A percentile compares a stretch with the other conserved stretches of the same genome.
Evolutionary conservation across 2,888 invertebrate species (phyloP).

Genomic region (Calliphora vomitoria): DNA sequence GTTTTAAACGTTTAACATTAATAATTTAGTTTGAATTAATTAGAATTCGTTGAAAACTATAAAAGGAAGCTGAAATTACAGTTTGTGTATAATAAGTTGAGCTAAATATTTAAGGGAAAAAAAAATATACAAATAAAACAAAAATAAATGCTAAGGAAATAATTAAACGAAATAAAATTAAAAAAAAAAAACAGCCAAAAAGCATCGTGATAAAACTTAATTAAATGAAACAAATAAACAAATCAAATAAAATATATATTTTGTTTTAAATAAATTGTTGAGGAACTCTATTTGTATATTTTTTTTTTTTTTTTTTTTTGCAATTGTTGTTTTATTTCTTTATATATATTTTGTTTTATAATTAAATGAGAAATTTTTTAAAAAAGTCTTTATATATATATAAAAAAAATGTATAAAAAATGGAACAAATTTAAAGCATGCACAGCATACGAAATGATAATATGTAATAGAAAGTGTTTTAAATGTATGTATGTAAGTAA

Average conservation of each 20-base stretch:
- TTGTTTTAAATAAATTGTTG: constrained; percentile 49
- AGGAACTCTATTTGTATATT: constrained; percentile 68
- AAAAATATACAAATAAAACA: constrained; percentile 46
- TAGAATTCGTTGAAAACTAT: constrained; percentile 42
- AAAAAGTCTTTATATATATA: constrained; percentile 28
- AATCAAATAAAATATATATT: constrained; percentile 31
- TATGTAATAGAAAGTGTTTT: not conserved
- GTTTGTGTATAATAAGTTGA: constrained; percentile 58
- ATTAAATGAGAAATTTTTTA: constrained; percentile 40
- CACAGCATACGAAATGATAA: constrained; percentile 72
- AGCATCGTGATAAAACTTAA: constrained; percentile 28
- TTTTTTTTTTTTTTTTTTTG: constrained; percentile 58
- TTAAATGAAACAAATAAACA: constrained; percentile 41
- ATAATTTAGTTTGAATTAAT: constrained; percentile 71
- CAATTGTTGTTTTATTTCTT: constrained; percentile 42
- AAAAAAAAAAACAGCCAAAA: constrained; percentile 16
- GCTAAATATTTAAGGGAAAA: constrained; percentile 36
- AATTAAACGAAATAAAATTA: not conserved
- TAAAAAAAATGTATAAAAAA: constrained; percentile 47
- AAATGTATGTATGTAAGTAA: constrained; percentile 2
- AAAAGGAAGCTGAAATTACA: constrained; percentile 72
- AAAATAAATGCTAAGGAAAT: constrained; percentile 40
- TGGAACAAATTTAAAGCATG: constrained; percentile 59
- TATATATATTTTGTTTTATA: constrained; percentile 48
- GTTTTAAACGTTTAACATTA: constrained; percentile 40